Evolutionary conservation across 2,113 vertebrate genomes (phyloP).

Genomic region (Oryzias curvinotus): DNA sequence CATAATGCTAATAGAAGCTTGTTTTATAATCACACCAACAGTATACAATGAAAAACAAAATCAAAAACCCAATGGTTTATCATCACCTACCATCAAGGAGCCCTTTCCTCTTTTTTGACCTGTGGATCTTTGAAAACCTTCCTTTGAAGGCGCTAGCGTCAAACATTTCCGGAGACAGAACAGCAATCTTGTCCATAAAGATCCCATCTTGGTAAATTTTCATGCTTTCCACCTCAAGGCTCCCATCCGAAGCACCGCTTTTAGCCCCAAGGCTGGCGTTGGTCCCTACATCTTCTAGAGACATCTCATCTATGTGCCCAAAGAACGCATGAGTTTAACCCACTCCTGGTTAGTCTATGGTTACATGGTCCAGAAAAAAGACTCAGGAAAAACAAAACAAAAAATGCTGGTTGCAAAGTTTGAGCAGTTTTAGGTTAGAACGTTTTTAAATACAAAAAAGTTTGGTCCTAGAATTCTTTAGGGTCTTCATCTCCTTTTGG

Average conservation of each 20-base stretch:
- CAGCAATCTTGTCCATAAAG: constrained; percentile 77
- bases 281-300: constrained; percentile 64
- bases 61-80: not conserved
- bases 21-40: not conserved
- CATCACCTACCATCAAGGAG: constrained; percentile 86
- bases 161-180: constrained; percentile 83
- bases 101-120: constrained; percentile 84
- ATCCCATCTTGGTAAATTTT: constrained; percentile 57
- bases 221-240: constrained; percentile 6
- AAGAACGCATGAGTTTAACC: constrained; percentile 3
- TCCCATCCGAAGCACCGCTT: constrained; percentile 17
- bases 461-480: constrained; percentile 16
- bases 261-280: constrained; percentile 33
- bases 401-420: not conserved
- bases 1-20: not conserved
- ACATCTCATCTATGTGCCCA: constrained; percentile 59
- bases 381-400: not conserved
- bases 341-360: constrained; percentile 2
- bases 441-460: constrained; percentile 1
- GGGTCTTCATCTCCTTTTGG: constrained; percentile 24
- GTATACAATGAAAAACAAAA: not conserved
- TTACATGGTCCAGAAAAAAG: constrained; percentile 31
- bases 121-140: constrained; percentile 85
- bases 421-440: not conserved
- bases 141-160: constrained; percentile 83